Percentiles rank a stretch among this genome's conserved stretches.
Conservation (phyloP, 2,888 invertebrate genomes). For the Conomelus anceps region DNA sequence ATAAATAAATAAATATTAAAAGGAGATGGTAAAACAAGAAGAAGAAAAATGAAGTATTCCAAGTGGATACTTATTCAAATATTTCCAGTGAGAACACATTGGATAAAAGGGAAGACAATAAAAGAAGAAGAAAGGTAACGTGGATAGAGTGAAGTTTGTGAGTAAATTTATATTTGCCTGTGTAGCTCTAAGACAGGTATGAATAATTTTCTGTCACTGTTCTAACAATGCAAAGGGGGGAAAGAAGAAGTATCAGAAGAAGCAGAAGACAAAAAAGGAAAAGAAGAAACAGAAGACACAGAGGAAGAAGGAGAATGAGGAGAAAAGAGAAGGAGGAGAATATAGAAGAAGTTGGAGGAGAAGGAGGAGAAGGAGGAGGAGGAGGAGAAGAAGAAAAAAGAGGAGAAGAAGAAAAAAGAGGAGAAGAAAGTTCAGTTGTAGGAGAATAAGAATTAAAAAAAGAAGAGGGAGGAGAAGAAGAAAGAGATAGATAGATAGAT, state of each 20-base stretch:
- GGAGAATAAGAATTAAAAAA: too few species aligned
- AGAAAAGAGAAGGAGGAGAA: too few species aligned
- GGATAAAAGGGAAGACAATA: background rate
- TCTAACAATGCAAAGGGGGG: background rate
- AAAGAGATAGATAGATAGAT: too few species aligned
- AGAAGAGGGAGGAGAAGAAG: too few species aligned
- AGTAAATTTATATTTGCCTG: background rate
- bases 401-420: too few species aligned
- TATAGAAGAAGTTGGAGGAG: too few species aligned
- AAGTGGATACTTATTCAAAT: background rate
- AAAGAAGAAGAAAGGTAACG: too few species aligned
- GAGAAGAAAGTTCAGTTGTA: too few species aligned
- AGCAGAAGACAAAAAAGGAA: background rate
- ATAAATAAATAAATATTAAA: background rate
- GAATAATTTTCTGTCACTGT: background rate
- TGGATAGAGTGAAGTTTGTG: background rate
- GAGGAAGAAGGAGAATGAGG: too few species aligned
- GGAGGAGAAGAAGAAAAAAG: too few species aligned
- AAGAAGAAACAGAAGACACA: background rate
- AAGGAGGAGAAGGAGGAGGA: too few species aligned
- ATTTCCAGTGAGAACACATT: background rate
- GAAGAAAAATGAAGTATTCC: background rate
- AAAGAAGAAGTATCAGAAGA: background rate
- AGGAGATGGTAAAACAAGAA: background rate
- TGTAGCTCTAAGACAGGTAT: background rate